These are phyloP conservation scores for Pristionchus fissidentatus DNA, from an alignment of 2,888 invertebrate species.

Conservation along the genomic window DNA sequence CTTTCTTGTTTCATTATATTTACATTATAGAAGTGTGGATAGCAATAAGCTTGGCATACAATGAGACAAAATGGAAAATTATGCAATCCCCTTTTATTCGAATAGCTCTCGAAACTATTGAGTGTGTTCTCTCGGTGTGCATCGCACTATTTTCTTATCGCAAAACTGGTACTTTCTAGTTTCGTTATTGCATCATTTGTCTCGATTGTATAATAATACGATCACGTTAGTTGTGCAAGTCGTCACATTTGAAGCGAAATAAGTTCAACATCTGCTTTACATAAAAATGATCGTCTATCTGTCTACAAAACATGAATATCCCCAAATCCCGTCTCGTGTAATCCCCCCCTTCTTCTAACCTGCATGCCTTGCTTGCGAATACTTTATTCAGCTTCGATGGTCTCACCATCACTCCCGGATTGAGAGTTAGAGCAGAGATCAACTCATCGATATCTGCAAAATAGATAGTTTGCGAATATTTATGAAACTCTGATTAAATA, in stretches of 20 bases:
- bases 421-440: constrained; percentile 85
- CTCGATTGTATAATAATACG: too few relatives aligned
- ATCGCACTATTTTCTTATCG: too few relatives aligned
- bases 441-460: constrained; percentile 90
- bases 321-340: background rate
- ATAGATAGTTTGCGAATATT: background rate
- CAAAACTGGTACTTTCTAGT: too few relatives aligned
- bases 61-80: too few relatives aligned
- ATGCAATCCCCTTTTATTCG: too few relatives aligned
- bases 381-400: constrained; percentile 85
- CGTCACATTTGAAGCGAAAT: background rate
- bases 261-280: background rate
- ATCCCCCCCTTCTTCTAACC: background rate
- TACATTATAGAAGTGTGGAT: too few relatives aligned
- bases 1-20: background rate
- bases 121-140: too few relatives aligned
- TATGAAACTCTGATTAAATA: background rate
- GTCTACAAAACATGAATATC: background rate
- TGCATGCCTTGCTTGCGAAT: constrained; percentile 46
- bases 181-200: too few relatives aligned
- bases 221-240: too few relatives aligned
- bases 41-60: too few relatives aligned
- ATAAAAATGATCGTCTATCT: background rate
- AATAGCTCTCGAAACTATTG: too few relatives aligned
- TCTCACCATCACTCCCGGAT: constrained; percentile 75